Evolutionary conservation across 2,113 vertebrate species (phyloP).

Genomic region (Alethe diademata): DNA sequence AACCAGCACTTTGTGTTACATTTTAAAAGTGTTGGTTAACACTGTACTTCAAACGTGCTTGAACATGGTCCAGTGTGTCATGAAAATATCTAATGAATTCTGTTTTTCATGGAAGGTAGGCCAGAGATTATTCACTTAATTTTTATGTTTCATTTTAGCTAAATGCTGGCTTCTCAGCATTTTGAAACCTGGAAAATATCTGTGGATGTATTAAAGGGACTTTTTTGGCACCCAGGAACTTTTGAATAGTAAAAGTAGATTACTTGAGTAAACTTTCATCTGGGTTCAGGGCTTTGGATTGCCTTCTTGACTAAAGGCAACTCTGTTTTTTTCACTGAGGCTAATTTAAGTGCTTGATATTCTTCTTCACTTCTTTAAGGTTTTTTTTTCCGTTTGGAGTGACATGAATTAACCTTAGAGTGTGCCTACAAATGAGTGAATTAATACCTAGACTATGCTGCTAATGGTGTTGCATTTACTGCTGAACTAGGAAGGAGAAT

Average conservation of each 20-base stretch:
- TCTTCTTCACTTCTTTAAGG: background rate
- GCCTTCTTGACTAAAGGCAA: background rate
- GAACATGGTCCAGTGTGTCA: background rate
- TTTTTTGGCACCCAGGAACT: background rate
- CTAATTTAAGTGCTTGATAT: background rate
- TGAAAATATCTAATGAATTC: background rate
- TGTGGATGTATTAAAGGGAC: background rate
- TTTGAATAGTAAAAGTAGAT: background rate
- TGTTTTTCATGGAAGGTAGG: background rate
- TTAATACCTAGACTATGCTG: background rate
- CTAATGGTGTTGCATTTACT: background rate
- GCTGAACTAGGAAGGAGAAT: slow-evolving; percentile 1
- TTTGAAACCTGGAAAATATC: background rate
- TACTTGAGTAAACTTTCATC: background rate
- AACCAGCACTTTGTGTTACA: background rate
- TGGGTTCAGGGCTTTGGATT: background rate
- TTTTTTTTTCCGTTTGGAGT: background rate
- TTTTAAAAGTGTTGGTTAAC: background rate
- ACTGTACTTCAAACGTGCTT: background rate
- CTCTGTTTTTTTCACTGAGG: background rate
- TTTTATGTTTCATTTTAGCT: background rate
- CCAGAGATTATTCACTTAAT: background rate
- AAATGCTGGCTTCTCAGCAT: background rate
- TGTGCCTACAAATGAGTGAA: background rate
- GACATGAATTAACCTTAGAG: background rate